Conservation (phyloP, 1,140 invertebrate species). For the Brachionus koreanus region DNA sequence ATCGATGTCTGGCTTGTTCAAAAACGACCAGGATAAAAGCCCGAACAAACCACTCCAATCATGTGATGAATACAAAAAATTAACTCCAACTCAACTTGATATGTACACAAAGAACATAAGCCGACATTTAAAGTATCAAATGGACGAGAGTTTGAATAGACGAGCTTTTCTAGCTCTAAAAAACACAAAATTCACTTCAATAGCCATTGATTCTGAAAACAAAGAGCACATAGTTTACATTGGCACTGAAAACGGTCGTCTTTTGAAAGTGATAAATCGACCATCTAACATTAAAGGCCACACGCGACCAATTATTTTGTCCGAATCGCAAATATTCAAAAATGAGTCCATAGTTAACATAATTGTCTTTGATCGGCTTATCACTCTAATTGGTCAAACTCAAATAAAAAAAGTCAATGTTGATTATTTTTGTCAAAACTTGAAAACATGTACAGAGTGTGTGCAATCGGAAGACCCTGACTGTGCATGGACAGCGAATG, state of each 20-base stretch:
- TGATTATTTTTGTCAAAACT: neutral
- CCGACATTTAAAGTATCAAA: neutral
- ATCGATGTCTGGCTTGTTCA: constrained; percentile 5
- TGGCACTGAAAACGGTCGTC: neutral
- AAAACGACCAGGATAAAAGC: constrained; percentile 1
- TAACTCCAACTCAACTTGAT: neutral
- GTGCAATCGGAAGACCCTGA: neutral
- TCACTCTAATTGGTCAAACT: neutral
- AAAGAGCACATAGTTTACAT: neutral
- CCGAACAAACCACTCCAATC: neutral
- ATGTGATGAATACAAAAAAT: neutral
- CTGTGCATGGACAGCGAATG: neutral
- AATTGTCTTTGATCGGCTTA: neutral
- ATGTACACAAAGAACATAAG: neutral
- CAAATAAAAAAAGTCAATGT: neutral
- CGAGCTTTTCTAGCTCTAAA: constrained; percentile 19
- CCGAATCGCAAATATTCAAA: neutral
- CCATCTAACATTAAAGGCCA: neutral
- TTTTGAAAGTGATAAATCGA: neutral
- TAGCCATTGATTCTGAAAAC: neutral
- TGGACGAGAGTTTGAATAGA: constrained; percentile 22
- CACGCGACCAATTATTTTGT: neutral
- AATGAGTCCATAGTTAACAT: neutral
- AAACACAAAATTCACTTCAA: constrained; percentile 35
- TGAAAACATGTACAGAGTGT: neutral